A percentile compares a stretch with the other conserved stretches of the same genome.
Evolutionary conservation across 2,113 vertebrate species (phyloP).

Genomic region (Camelus bactrianus): DNA sequence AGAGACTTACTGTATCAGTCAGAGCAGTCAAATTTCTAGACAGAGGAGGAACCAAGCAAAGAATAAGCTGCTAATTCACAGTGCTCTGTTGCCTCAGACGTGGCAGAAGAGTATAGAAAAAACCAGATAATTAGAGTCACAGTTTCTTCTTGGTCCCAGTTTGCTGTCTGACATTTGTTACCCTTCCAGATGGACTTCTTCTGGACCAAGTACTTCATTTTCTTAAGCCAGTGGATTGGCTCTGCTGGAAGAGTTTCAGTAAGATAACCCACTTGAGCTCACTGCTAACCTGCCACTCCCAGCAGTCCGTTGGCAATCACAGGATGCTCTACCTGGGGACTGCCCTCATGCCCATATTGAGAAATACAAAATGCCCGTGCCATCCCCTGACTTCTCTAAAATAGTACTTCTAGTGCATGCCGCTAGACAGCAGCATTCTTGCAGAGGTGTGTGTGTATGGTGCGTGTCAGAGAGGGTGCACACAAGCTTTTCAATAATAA

Average conservation of each 20-base stretch:
- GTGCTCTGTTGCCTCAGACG: no score
- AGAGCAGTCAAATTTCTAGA: neutral
- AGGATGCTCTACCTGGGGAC: neutral
- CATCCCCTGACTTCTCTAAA: neutral
- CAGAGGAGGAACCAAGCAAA: neutral
- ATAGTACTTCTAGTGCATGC: neutral
- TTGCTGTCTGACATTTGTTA: neutral
- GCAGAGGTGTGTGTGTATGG: neutral
- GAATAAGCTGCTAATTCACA: neutral
- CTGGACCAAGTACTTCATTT: neutral
- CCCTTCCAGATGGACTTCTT: neutral
- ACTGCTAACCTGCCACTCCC: neutral
- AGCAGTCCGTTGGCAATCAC: neutral
- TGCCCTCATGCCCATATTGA: rapidly evolving
- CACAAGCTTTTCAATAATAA: no score
- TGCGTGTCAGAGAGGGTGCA: no score
- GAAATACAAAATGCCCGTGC: neutral
- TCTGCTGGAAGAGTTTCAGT: neutral
- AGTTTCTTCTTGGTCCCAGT: neutral
- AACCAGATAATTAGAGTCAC: neutral
- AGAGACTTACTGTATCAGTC: neutral
- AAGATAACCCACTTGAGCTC: neutral
- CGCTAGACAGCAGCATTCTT: conserved; percentile 63
- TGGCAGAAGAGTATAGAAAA: neutral
- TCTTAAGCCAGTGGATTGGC: neutral